Percentiles rank a stretch among this genome's conserved stretches.
phyloP scores from a whole-genome alignment of 1,140 invertebrate genomes.

The Drosophila miranda region DNA sequence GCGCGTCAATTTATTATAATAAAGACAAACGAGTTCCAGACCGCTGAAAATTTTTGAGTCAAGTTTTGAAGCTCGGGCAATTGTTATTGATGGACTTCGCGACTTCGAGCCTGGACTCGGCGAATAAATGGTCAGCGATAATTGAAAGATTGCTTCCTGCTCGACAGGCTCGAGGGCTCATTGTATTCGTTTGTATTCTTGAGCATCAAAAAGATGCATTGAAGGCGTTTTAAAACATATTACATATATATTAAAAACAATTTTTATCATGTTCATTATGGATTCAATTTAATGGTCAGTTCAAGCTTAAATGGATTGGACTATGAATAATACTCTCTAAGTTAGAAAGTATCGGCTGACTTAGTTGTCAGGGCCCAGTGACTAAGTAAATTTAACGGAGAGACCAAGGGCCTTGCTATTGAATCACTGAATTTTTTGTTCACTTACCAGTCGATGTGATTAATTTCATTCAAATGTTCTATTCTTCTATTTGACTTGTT shows the following conservation, averaged over 20 bases:
- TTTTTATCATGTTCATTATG: too few species aligned
- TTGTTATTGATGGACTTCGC: conserved; percentile 45
- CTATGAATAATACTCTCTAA: too few species aligned
- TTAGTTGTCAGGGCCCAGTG: neutral
- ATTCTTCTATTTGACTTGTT: conserved; percentile 31
- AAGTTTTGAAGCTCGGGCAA: conserved; percentile 25
- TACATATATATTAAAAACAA: too few species aligned
- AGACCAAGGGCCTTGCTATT: conserved; percentile 35
- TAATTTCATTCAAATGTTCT: conserved; percentile 41
- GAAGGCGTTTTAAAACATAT: too few species aligned
- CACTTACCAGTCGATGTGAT: conserved; percentile 16
- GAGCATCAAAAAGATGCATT: too few species aligned
- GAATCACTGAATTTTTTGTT: conserved; percentile 16
- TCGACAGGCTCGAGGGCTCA: neutral
- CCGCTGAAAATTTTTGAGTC: conserved; percentile 30
- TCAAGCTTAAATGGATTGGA: too few species aligned
- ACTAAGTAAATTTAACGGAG: conserved; percentile 5
- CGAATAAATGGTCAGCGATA: conserved; percentile 15
- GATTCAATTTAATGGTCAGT: too few species aligned
- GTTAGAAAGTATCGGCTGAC: too few species aligned
- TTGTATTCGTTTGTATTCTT: too few species aligned
- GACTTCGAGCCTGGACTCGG: neutral
- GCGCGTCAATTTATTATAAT: conserved; percentile 71
- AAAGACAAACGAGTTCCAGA: conserved; percentile 46
- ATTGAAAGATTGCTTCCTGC: conserved; percentile 1